Conservation (phyloP, 2,888 invertebrate genomes). For the Melieria crassipennis region DNA sequence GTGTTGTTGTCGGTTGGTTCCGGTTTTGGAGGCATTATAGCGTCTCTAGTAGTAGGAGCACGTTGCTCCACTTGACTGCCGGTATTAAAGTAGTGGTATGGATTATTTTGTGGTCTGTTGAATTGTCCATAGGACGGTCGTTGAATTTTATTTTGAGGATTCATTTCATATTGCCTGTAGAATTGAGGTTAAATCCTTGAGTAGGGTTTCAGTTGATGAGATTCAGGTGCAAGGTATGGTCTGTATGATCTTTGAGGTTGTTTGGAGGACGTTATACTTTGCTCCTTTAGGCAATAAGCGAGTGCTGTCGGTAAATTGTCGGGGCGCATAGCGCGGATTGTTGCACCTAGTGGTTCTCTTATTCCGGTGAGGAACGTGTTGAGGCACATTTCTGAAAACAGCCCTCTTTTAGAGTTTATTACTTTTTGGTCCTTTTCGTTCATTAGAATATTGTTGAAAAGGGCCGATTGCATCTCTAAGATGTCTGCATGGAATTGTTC, state of each 20-base stretch:
- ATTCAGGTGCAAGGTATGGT: constrained; percentile 7
- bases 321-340: constrained; percentile 22
- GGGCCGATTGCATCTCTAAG: constrained; percentile 9
- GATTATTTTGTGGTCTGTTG: no score
- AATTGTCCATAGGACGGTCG: no score
- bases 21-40: no score
- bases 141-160: no score
- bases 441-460: constrained; percentile 7
- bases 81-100: no score
- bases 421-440: constrained; percentile 17
- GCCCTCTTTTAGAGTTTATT: constrained; percentile 18
- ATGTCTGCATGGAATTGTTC: constrained; percentile 27
- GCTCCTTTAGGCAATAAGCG: constrained; percentile 26
- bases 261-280: constrained; percentile 17
- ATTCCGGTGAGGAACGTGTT: constrained; percentile 35
- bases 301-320: constrained; percentile 18
- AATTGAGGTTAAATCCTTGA: no score
- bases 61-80: no score
- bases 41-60: no score
- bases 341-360: constrained; percentile 33
- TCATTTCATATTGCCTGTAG: no score
- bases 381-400: constrained; percentile 13
- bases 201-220: not conserved
- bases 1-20: no score
- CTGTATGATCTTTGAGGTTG: constrained; percentile 11